These are phyloP conservation scores for Selenia dentaria DNA, from an alignment of 2,888 invertebrate genomes.

Conservation along the genomic window DNA sequence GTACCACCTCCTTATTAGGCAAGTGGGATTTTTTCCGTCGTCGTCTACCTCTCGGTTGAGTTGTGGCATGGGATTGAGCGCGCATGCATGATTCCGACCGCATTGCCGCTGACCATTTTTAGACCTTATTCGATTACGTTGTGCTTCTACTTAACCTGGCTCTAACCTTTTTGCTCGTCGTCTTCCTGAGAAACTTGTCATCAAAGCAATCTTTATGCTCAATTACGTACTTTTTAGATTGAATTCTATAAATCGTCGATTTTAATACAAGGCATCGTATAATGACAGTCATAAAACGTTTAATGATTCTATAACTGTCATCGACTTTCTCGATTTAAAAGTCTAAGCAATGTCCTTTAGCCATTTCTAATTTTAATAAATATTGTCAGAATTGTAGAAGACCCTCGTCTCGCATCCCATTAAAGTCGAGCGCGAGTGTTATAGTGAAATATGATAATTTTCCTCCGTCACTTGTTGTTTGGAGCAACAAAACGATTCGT, in stretches of 20 bases:
- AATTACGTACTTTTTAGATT: background rate
- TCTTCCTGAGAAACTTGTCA: conserved; percentile 1
- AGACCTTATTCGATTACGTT: conserved; percentile 40
- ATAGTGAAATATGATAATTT: conserved; percentile 75
- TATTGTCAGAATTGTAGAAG: conserved; percentile 36
- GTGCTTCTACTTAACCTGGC: conserved; percentile 33
- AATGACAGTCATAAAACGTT: conserved; percentile 38
- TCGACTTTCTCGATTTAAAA: conserved; percentile 32
- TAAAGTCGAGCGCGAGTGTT: conserved; percentile 65
- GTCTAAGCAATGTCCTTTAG: conserved; percentile 33
- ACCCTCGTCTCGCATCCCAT: conserved; percentile 48
- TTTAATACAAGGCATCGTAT: conserved; percentile 24
- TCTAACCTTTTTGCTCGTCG: conserved; percentile 5
- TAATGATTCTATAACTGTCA: conserved; percentile 44
- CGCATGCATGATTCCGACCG: conserved; percentile 57
- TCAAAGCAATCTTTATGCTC: conserved; percentile 1
- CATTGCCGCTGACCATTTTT: conserved; percentile 46
- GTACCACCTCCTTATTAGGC: conserved; percentile 76
- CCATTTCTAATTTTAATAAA: conserved; percentile 51
- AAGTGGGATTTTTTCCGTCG: conserved; percentile 63
- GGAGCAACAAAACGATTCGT: conserved; percentile 53
- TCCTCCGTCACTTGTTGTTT: conserved; percentile 49
- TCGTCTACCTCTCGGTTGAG: conserved; percentile 41
- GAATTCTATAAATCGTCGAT: conserved; percentile 3
- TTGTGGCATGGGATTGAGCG: conserved; percentile 56